Evolutionary conservation across 2,888 invertebrate species (phyloP), one percentile per base, ranked within the genome.

Genomic region (Drosophila monieri): DNA sequence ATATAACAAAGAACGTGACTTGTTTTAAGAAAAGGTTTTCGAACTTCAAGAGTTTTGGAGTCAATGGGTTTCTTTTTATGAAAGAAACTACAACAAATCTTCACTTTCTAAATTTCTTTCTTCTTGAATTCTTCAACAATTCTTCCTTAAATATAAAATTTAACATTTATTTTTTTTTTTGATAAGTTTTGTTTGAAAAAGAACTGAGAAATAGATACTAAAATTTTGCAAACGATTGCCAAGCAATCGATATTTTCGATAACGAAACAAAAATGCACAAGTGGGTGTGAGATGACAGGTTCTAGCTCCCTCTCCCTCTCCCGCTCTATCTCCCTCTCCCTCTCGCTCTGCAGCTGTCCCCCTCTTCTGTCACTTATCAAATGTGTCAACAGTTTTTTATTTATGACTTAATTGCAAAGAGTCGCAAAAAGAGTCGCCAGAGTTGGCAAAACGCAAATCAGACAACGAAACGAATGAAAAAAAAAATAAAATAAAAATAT

Each of bases 331-430:
- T 15, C 39, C 9, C 8, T 1, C 8, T 9, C 21, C 5, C 30
- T 9, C 56, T 27, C 58, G 8, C 10, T 52, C 44, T 47, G 6
- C 5, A 6, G 14, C 37, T 15, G 4, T 41, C 18, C 15, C 18
- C 8, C 39, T 49, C 64, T 68, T 62, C 62, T 62, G 76, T 49
- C 60, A 80, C 73, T 78, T 78, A 78, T 78, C 77, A 77, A 80
- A 74, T 77, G 47, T 86, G 85, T 86, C 86, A 80, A 79, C 75
- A 76, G 23, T 67, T 76, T 83, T 80, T 85, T 80, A 88, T 86
- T 88, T 89, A 88, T 76, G 78, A 84, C 76, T 77, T 89, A 81
- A 88, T 88, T 88, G 80, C 76, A 84, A 78, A 86, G 74, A 79
- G 77, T 73, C 77, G 67, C 85, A 77, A 78, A 84, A 78, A 86